Conservation (phyloP, 1,140 invertebrate genomes). For the Oreohelix idahoensis region DNA sequence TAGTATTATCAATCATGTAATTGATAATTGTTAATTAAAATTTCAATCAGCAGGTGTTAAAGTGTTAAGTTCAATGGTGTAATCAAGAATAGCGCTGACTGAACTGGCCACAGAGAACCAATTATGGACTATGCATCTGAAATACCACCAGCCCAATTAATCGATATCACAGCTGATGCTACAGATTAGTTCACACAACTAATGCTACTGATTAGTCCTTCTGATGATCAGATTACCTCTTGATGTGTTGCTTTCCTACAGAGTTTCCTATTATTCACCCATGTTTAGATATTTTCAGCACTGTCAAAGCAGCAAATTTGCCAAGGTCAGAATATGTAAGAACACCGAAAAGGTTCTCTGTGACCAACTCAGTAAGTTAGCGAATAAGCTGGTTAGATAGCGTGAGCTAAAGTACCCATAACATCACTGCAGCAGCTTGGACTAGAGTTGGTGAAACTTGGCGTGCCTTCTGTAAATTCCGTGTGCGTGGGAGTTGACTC, state of each 20-base stretch:
- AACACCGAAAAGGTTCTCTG: not conserved
- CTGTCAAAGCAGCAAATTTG: not conserved
- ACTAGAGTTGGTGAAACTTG: slow-evolving; percentile 95
- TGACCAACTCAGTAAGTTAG: not conserved
- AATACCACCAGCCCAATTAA: not conserved
- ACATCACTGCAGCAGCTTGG: slow-evolving; percentile 72
- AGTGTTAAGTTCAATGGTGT: no score
- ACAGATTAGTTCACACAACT: not conserved
- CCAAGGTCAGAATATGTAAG: not conserved
- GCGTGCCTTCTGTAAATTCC: slow-evolving; percentile 86
- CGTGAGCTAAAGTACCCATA: slow-evolving; percentile 55
- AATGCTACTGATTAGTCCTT: no score
- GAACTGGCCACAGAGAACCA: not conserved
- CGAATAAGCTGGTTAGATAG: not conserved
- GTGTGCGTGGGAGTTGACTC: slow-evolving; percentile 96
- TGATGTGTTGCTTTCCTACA: no score
- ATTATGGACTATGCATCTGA: not conserved
- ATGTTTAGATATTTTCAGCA: not conserved
- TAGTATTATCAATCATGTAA: no score
- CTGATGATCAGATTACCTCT: no score
- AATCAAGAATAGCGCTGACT: not conserved
- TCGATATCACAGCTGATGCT: not conserved
- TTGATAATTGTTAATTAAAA: no score
- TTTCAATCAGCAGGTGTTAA: no score
- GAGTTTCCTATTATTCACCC: not conserved